Evolutionary conservation across 2,888 invertebrate genomes (phyloP), one percentile per base, ranked within the genome.

Genomic region (Leucophenga montana): DNA sequence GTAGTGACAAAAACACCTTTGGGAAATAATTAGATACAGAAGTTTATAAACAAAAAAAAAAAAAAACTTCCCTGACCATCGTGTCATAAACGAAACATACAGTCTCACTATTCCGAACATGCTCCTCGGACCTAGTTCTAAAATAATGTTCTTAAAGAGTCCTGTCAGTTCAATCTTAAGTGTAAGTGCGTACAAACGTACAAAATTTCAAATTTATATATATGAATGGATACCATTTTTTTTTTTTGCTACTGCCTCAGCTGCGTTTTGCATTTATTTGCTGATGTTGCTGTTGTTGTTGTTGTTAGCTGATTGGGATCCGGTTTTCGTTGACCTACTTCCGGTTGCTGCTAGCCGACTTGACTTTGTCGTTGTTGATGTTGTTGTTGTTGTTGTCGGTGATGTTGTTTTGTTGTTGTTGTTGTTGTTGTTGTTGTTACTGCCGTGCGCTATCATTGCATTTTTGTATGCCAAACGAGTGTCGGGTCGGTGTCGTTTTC

Each of bases 281-380:
- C 59, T 27, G 5, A 5, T 68, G 68, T 46, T 62, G 72, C 71
- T 70, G 33, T 33, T 18, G 31, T 33, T 33, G 59, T 64, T 64
- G 46, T 64, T 64, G 22, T 18, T 73, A 71, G 69, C 72, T 78
- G 73, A 71, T 68, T 70, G 71, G 78, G 82, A 86, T 85, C 85
- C 85, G 85, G 86, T 85, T 85, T 82, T 84, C 77, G 79, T 84
- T 86, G 85, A 85, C 85, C 85, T 80, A 85, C 85, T 85, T 85
- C 85, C 85, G 85, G 85, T 83, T 78, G 79, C 39, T 39, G 39
- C 39, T 39, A 39, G 39, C 39, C 39, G 39, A 39, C 39, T 39
- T 39, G 39, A 39, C 39, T 39, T 39, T 39, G 39, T 39, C 39
- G 71, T 74, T 73, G 68, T 71, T 53, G 46, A 59, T 53, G 67